phyloP scores from a whole-genome alignment of 2,797 vertebrate genomes.

The Balearica regulorum region DNA sequence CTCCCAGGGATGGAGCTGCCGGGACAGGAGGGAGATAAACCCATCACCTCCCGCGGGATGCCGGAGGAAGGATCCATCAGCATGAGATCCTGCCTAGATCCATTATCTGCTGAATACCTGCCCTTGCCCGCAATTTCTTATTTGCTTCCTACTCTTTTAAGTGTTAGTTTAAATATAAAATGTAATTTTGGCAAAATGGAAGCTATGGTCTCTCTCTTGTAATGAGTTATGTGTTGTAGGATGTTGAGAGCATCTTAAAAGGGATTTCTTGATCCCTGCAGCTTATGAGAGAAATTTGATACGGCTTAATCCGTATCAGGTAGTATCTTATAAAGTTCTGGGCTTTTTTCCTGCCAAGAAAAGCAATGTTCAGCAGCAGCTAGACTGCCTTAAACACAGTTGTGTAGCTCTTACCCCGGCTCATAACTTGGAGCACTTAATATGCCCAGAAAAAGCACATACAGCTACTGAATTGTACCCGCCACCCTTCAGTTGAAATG shows the following conservation, averaged over 20 bases:
- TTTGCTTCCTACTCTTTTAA: neutral
- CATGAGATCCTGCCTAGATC: neutral
- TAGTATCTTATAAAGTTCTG: neutral
- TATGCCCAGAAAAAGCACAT: neutral
- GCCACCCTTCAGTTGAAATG: neutral
- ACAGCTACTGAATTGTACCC: neutral
- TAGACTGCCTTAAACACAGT: neutral
- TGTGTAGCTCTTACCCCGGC: neutral
- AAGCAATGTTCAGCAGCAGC: neutral
- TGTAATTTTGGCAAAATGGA: neutral
- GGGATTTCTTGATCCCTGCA: neutral
- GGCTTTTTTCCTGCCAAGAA: neutral
- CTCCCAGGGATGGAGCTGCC: neutral
- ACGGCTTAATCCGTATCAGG: neutral
- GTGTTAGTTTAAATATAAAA: neutral
- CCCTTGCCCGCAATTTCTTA: neutral
- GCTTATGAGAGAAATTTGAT: neutral
- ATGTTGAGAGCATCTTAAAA: neutral
- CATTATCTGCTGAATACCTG: neutral
- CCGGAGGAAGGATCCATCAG: neutral
- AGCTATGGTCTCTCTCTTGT: neutral
- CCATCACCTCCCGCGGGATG: neutral
- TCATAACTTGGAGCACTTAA: neutral
- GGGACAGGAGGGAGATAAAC: neutral
- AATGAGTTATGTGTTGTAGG: neutral